phyloP scores from a whole-genome alignment of 1,140 invertebrate genomes.

The Stratiolaelaps scimitus region DNA sequence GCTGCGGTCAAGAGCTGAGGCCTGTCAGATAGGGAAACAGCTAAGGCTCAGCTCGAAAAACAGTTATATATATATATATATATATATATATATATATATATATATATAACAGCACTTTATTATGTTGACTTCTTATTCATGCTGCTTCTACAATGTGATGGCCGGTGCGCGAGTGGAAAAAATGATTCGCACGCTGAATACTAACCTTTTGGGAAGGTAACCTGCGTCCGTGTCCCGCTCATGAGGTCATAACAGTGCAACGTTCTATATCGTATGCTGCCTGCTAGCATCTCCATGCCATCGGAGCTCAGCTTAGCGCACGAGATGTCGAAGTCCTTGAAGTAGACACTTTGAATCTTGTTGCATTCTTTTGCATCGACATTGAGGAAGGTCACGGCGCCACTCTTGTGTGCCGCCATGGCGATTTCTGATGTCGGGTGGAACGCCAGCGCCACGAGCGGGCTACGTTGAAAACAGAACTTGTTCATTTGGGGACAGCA shows the following conservation, averaged over 20 bases:
- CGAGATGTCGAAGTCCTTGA: constrained; percentile 19
- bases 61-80: too few relatives aligned
- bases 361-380: constrained; percentile 17
- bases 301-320: constrained; percentile 13
- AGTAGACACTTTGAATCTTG: constrained; percentile 22
- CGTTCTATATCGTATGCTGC: constrained; percentile 7
- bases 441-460: background rate
- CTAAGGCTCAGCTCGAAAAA: too few relatives aligned
- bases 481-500: constrained; percentile 20
- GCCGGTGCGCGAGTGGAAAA: too few relatives aligned
- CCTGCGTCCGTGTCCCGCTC: constrained; percentile 17
- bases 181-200: too few relatives aligned
- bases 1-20: too few relatives aligned
- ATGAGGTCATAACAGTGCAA: constrained; percentile 21
- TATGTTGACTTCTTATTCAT: too few relatives aligned
- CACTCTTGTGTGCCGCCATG: constrained; percentile 9
- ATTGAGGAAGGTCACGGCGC: background rate
- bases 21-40: too few relatives aligned
- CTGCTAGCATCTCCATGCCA: constrained; percentile 12
- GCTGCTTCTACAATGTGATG: too few relatives aligned
- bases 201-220: constrained; percentile 23
- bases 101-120: too few relatives aligned
- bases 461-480: constrained; percentile 21
- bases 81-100: too few relatives aligned
- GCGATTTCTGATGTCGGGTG: constrained; percentile 15